Evolutionary conservation across 2,888 invertebrate species (phyloP), one percentile per base, ranked within the genome.

Genomic region (Pammene fasciana): DNA sequence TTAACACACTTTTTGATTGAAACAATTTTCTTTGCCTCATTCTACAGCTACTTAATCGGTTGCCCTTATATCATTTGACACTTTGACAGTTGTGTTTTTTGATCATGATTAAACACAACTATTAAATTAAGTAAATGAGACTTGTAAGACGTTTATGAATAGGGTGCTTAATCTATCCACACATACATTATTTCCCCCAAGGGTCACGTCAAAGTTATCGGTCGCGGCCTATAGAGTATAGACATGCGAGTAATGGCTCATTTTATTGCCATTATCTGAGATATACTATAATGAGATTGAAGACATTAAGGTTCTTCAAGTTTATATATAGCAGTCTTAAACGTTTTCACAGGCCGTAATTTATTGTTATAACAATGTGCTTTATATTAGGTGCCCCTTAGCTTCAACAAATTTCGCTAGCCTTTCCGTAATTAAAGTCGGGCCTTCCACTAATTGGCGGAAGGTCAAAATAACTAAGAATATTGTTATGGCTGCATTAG

Each of bases 261-360:
- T 68, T 62, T 56, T 41, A 56, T 56, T 62, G 48, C 38, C 38
- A 54, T 46, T 67, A 41, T 45, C 36, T 46, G 46, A 36, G 61
- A 46, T 46, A 46, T 46, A n/a, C n/a, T n/a, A 13, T 62, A 36
- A 50, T 48, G 56, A 56, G 41, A 56, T 43, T 56, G 48, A 43
- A 56, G 38, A 62, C 41, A 48, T 56, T 34, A 13, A 50, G 55
- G 59, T 43, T 7, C 52, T 52, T 36, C 16, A 26, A 46, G 18
- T 56, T 56, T 56, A 56, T 50, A 62, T 62, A 56, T 18, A 56
- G 68, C 41, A 56, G 62, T 54, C 50, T 59, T 56, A 43, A 68
- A 62, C 62, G 43, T 43, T 56, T 41, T 50, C 56, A 41, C 16
- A 55, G 43, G 48, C 13, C 14, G 43, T 50, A 56, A 62, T 68